phyloP scores from a whole-genome alignment of 1,140 invertebrate genomes.

The Ctenoplectra terminalis region DNA sequence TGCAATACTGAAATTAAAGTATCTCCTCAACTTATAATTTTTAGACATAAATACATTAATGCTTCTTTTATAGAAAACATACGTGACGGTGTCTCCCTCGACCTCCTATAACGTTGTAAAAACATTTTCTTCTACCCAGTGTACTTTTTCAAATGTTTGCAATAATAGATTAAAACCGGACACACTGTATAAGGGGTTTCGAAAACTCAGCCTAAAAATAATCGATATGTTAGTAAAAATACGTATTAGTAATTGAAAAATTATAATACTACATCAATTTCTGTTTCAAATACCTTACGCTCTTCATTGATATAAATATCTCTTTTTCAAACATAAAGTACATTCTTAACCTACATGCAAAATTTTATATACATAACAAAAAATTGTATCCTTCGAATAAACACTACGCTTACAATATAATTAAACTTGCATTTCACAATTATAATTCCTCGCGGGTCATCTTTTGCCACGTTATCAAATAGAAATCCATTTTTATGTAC shows the following conservation, averaged over 20 bases:
- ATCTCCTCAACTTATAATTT: too few species aligned
- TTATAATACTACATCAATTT: background rate
- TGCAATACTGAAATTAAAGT: too few species aligned
- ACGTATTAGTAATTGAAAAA: background rate
- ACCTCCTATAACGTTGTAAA: too few species aligned
- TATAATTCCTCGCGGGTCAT: background rate
- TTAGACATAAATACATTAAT: too few species aligned
- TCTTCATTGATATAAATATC: background rate
- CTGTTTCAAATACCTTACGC: background rate
- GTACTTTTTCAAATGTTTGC: too few species aligned
- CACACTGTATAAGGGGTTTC: background rate
- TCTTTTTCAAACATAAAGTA: background rate
- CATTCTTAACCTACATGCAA: background rate
- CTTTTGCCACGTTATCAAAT: background rate
- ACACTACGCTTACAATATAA: background rate
- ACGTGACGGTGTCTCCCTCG: too few species aligned
- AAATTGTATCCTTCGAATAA: background rate
- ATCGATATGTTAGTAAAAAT: background rate
- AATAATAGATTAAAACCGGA: too few species aligned
- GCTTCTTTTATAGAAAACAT: too few species aligned
- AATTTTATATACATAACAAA: slow-evolving; percentile 5
- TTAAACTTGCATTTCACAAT: background rate
- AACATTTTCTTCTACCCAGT: too few species aligned
- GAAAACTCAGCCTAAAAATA: slow-evolving; percentile 1
- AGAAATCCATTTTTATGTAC: background rate